phyloP scores from a whole-genome alignment of 2,797 vertebrate genomes.

The Rallus crepitans region DNA sequence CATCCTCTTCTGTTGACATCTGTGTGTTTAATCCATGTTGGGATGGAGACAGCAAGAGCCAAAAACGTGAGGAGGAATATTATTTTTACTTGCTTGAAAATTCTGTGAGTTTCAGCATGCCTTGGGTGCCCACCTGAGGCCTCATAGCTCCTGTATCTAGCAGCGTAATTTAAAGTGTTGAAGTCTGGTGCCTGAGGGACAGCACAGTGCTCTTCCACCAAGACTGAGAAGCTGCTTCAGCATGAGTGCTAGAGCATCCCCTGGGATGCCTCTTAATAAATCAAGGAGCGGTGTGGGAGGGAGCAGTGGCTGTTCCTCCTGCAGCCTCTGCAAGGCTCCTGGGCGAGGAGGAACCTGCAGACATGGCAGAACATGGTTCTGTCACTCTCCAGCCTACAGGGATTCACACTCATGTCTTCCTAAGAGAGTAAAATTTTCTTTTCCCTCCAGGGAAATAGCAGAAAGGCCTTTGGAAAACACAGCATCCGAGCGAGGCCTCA shows the following conservation, averaged over 20 bases:
- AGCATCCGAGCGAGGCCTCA: background rate
- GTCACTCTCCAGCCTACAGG: background rate
- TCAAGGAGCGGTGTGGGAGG: background rate
- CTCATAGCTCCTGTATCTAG: background rate
- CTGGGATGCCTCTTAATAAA: background rate
- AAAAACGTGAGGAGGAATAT: background rate
- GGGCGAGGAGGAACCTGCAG: background rate
- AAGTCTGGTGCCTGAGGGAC: background rate
- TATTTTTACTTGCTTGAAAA: conserved; percentile 26
- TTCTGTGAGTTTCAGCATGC: conserved; percentile 4
- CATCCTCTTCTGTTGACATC: background rate
- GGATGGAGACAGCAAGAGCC: background rate
- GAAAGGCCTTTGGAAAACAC: background rate
- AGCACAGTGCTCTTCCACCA: rapidly evolving
- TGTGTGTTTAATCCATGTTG: background rate
- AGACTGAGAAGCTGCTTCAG: background rate
- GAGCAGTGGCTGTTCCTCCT: background rate
- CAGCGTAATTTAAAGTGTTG: background rate
- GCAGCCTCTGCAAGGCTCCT: background rate
- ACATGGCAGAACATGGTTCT: rapidly evolving
- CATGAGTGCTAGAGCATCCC: background rate
- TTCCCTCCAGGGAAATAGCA: background rate
- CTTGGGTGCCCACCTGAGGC: background rate
- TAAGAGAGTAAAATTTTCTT: background rate
- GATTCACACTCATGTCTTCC: background rate